Evolutionary conservation across 2,888 invertebrate genomes (phyloP).

Genomic region (Pteria penguin): DNA sequence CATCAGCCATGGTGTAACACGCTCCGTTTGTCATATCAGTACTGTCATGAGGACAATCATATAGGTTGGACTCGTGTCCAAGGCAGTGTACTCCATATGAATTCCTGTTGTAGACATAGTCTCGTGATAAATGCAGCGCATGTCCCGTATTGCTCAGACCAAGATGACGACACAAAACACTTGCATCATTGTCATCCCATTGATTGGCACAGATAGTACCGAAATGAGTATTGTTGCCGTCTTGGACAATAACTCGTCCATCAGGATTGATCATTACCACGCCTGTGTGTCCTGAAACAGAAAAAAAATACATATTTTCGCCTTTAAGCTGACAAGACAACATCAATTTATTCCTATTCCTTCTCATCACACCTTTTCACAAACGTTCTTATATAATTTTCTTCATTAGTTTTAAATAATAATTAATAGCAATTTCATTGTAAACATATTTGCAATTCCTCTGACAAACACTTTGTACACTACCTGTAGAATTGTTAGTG

Average conservation of each 20-base stretch:
- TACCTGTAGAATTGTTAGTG: too few species aligned
- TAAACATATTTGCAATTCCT: too few species aligned
- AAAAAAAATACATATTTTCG: too few species aligned
- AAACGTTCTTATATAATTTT: too few species aligned
- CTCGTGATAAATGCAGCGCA: constrained; percentile 7
- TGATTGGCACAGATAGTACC: constrained; percentile 9
- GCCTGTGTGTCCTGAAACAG: neutral
- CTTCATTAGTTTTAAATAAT: too few species aligned
- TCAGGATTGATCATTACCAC: neutral
- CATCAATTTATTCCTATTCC: too few species aligned
- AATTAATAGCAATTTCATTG: too few species aligned
- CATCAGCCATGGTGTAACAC: constrained; percentile 18
- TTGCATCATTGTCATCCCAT: constrained; percentile 21
- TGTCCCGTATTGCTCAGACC: constrained; percentile 6
- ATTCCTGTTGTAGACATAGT: constrained; percentile 4
- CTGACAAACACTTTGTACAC: too few species aligned
- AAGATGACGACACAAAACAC: constrained; percentile 21
- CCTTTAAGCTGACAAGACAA: too few species aligned
- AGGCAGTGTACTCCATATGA: constrained; percentile 15
- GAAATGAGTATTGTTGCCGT: neutral
- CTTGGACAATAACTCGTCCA: constrained; percentile 2
- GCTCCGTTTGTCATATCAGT: constrained; percentile 4
- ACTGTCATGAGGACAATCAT: constrained; percentile 11
- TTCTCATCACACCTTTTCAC: too few species aligned
- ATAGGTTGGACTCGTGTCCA: constrained; percentile 15